phyloP scores from a whole-genome alignment of 2,113 vertebrate genomes.

The Zapornia atra region DNA sequence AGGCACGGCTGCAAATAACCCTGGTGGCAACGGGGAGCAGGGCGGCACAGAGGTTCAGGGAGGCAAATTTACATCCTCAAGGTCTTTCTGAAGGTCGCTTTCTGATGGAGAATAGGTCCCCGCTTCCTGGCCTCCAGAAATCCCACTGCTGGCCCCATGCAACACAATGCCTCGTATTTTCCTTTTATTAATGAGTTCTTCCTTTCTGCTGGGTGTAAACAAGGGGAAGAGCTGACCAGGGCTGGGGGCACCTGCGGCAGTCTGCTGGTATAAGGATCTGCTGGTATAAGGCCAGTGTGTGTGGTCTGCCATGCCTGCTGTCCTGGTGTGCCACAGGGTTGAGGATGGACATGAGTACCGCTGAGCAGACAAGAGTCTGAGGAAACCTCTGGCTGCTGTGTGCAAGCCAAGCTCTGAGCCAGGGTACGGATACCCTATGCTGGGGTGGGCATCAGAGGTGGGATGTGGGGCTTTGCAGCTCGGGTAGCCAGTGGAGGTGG shows the following conservation, averaged over 20 bases:
- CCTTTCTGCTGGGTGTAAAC: not conserved
- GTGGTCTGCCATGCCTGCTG: accelerated
- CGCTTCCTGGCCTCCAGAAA: slow-evolving; percentile 25
- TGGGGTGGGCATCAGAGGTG: not conserved
- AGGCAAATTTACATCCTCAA: not conserved
- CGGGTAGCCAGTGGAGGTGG: not conserved
- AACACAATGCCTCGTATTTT: slow-evolving; percentile 9
- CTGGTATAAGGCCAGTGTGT: not conserved
- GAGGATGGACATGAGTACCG: not conserved
- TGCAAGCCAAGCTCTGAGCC: not conserved
- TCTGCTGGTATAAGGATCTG: not conserved
- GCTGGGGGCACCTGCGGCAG: accelerated
- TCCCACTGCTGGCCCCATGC: not conserved
- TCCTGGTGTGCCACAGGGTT: not conserved
- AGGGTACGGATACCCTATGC: not conserved
- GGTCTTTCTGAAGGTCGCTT: not conserved
- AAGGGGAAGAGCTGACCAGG: not conserved
- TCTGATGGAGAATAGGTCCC: not conserved
- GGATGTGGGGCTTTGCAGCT: not conserved
- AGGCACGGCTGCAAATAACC: not conserved
- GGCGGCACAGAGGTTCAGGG: not conserved
- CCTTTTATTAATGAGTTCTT: not conserved
- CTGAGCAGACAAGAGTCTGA: not conserved
- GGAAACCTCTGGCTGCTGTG: not conserved
- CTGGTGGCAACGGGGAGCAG: accelerated